A percentile compares a stretch with the other conserved stretches of the same genome.
Conservation (phyloP, 2,888 invertebrate genomes). For the Diogma glabrata region DNA sequence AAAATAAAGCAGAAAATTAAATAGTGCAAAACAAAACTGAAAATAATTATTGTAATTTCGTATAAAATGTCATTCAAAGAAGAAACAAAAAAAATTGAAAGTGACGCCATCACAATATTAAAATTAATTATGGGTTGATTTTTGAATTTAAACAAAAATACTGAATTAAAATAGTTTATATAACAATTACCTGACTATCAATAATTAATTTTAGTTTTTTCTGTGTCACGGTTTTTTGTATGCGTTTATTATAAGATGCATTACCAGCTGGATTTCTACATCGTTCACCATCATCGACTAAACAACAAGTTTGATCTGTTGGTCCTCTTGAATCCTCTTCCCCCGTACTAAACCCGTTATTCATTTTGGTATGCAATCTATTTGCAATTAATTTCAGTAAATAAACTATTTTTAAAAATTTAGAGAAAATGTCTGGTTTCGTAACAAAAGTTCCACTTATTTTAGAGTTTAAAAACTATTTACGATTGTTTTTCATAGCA, state of each 20-base stretch:
- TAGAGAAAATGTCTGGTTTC: slow-evolving; percentile 6
- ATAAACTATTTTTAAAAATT: neutral
- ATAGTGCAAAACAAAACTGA: no score
- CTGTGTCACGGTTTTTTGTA: slow-evolving; percentile 90
- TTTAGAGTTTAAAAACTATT: no score
- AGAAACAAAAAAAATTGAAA: no score
- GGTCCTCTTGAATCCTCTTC: slow-evolving; percentile 84
- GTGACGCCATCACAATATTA: neutral
- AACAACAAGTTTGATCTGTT: slow-evolving; percentile 82
- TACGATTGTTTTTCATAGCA: no score
- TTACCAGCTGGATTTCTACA: slow-evolving; percentile 83
- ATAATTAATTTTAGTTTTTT: slow-evolving; percentile 78
- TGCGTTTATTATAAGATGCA: slow-evolving; percentile 93
- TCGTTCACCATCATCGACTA: slow-evolving; percentile 77
- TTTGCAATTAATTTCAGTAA: no score
- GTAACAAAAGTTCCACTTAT: no score
- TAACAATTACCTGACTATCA: slow-evolving; percentile 60
- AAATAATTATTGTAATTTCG: no score
- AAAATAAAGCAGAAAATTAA: no score
- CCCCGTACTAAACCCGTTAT: slow-evolving; percentile 80
- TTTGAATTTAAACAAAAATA: neutral
- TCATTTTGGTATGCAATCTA: neutral
- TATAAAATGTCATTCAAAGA: no score
- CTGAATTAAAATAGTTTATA: no score
- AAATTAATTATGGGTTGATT: neutral